A percentile compares a stretch with the other conserved stretches of the same genome.
Conservation (phyloP, 2,113 vertebrate species). For the Pygoscelis adeliae region DNA sequence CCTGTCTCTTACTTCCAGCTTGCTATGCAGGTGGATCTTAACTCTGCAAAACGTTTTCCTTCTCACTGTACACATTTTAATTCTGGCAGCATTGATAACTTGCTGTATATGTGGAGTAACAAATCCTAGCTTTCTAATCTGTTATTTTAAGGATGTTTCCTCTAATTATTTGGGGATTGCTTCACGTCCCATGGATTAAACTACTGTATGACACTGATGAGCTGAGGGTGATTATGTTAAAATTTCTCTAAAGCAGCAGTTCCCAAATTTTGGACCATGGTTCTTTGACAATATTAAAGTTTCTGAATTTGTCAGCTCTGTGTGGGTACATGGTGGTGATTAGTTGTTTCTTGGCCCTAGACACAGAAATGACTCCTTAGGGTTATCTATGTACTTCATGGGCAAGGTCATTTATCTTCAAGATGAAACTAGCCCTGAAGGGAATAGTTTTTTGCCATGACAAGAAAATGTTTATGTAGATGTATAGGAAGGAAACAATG, state of each 20-base stretch:
- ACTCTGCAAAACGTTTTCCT: neutral
- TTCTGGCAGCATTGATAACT: neutral
- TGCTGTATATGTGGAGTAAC: neutral
- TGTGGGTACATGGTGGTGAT: neutral
- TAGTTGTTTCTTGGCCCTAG: neutral
- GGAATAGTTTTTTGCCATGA: neutral
- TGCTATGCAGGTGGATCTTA: neutral
- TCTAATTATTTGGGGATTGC: neutral
- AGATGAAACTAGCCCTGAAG: neutral
- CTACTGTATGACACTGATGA: neutral
- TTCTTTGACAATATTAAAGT: neutral
- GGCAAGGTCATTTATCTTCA: neutral
- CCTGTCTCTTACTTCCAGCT: neutral
- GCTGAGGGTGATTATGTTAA: neutral
- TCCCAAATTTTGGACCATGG: neutral
- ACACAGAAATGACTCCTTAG: neutral
- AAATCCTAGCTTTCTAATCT: neutral
- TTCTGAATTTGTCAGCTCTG: neutral
- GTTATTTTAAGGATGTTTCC: neutral
- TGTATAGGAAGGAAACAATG: accelerated
- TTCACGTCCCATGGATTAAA: neutral
- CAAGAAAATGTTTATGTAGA: neutral
- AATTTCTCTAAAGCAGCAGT: neutral
- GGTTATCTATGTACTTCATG: neutral
- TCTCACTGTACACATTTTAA: neutral